Base-by-base conservation (phyloP, 1,140 invertebrate species). In the Ephestia elutella region DNA sequence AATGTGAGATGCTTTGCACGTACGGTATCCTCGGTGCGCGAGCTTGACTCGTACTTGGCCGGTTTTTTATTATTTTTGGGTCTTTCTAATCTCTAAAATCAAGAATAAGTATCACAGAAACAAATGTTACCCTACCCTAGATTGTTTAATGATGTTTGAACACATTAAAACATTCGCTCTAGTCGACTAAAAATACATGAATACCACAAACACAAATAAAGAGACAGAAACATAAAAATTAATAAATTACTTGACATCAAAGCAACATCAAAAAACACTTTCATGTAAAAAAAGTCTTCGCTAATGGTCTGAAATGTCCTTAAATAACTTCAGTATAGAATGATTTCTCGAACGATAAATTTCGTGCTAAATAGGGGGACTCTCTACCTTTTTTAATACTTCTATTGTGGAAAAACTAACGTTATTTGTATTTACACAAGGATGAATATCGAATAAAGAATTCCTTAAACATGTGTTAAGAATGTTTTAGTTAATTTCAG, bases 341-440 rank as follows among this genome's bases (percentile, higher is more conserved):
- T 59, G 56, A 63, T 68, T 63, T 64, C 54, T 63, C 49, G 56
- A 61, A 54, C 59, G 48, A 63, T 63, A 68, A 68, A 68, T 64
- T 63, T 50, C 48, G 49, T 59, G 49, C 28, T 60, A 62, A 66
- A 66, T 66, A 59, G 56, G 21, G n/a, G 2, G 1, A n/a, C 38
- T 5, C 15, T 17, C n/a, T 15, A 25, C 20, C 15, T n/a, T 53
- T 53, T 53, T 53, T 53, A 50, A 17, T 18, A 19, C 17, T 50
- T 9, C 18, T 25, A 10, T 1, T 11, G 28, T 53, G 28, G 13
- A 13, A 25, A n/a, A 21, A 11, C 0, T 5, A n/a, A 21, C 20
- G 8, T 5, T 53, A 25, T 53, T 17, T 25, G 7, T 13, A 25
- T 3, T 13, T 20, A 15, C 21, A 21, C 19, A 53, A 25, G n/a